These are phyloP conservation scores for Antidorcas marsupialis DNA, from an alignment of 2,113 vertebrate species.

Conservation along the genomic window DNA sequence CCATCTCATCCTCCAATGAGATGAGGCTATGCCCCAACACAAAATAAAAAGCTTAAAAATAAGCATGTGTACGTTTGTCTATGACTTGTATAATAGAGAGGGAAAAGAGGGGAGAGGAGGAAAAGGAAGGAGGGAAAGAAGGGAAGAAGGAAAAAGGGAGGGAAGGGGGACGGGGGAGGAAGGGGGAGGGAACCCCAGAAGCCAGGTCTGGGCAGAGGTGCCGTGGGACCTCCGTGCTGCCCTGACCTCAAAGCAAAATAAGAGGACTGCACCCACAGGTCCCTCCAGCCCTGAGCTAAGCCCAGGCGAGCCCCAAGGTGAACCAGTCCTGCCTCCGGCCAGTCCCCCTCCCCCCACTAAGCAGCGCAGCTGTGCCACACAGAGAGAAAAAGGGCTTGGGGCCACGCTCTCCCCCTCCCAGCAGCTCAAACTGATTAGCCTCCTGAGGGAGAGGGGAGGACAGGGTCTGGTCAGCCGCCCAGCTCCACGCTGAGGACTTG, in stretches of 20 bases:
- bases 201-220: neutral
- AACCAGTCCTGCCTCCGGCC: neutral
- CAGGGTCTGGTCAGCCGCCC: conserved; percentile 73
- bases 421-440: conserved; percentile 46
- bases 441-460: neutral
- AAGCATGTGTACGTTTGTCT: neutral
- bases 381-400: neutral
- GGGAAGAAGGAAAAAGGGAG: rapidly evolving
- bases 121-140: rapidly evolving
- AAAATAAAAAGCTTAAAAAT: neutral
- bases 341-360: too few species aligned
- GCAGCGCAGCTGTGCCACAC: neutral
- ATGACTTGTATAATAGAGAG: neutral
- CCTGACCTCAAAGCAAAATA: neutral
- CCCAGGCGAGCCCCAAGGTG: conserved; percentile 54
- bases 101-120: neutral
- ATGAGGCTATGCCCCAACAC: neutral
- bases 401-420: neutral
- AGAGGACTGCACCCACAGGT: neutral
- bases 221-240: neutral
- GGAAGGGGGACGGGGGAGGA: rapidly evolving
- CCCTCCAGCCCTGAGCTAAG: neutral
- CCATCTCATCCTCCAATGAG: neutral
- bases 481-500: neutral
- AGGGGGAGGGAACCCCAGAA: neutral